phyloP scores from a whole-genome alignment of 2,888 invertebrate genomes.

The Mythimna ferrago region DNA sequence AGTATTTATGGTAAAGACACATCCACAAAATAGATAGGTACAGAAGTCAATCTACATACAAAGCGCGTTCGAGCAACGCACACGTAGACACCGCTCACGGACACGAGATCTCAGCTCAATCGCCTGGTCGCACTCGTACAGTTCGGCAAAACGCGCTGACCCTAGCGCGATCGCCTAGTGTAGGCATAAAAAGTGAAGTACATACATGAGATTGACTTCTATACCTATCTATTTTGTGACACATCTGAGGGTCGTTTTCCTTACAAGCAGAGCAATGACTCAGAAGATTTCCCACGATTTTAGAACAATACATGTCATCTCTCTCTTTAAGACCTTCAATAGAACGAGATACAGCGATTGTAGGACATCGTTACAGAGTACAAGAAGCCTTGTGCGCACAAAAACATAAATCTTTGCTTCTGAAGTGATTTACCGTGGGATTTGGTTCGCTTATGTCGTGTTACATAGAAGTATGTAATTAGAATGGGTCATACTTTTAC shows the following conservation, averaged over 20 bases:
- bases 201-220: no score
- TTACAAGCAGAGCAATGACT: constrained; percentile 73
- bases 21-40: no score
- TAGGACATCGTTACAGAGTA: constrained; percentile 42
- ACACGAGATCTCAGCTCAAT: no score
- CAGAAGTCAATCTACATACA: no score
- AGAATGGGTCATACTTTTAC: constrained; percentile 46
- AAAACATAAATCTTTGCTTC: constrained; percentile 50
- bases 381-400: constrained; percentile 52
- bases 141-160: no score
- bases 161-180: no score
- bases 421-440: constrained; percentile 55
- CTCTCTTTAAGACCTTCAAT: constrained; percentile 56
- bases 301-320: constrained; percentile 72
- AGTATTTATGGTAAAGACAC: constrained; percentile 17
- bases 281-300: constrained; percentile 79
- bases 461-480: constrained; percentile 36
- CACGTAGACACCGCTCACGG: no score
- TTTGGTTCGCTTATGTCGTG: constrained; percentile 25
- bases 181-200: no score
- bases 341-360: constrained; percentile 53
- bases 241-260: constrained; percentile 59
- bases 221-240: background rate
- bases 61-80: no score
- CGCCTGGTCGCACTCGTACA: no score